Evolutionary conservation across 2,797 vertebrate genomes (phyloP).

Genomic region (Falco peregrinus): DNA sequence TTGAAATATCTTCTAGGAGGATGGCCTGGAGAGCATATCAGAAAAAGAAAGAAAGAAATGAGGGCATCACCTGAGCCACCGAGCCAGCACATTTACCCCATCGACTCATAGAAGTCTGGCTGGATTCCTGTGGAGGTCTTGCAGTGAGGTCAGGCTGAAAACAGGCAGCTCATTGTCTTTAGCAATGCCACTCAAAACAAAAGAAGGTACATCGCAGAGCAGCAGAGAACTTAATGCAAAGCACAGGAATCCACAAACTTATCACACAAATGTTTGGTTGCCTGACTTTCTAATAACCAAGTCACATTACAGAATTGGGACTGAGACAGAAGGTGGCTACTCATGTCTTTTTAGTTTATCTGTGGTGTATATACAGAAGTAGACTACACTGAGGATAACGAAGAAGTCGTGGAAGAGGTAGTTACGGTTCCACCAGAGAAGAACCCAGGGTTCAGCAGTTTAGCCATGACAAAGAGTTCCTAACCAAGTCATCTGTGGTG

Average conservation of each 20-base stretch:
- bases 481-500: neutral
- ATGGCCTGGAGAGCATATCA: neutral
- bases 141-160: neutral
- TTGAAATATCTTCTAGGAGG: neutral
- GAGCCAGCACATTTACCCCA: neutral
- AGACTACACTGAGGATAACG: neutral
- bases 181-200: neutral
- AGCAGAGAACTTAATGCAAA: neutral
- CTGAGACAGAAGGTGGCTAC: rapidly evolving
- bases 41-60: neutral
- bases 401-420: neutral
- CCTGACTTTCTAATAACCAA: neutral
- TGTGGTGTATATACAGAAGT: neutral
- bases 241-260: neutral
- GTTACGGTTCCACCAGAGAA: neutral
- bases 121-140: neutral
- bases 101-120: neutral
- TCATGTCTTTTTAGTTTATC: neutral
- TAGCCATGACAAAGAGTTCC: neutral
- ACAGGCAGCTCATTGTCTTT: neutral
- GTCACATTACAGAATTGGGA: neutral
- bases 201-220: neutral
- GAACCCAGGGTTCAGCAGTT: neutral
- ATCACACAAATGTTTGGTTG: neutral
- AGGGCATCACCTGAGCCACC: neutral